Evolutionary conservation across 2,113 vertebrate genomes (phyloP).

Genomic region (Gymnorhina tibicen): DNA sequence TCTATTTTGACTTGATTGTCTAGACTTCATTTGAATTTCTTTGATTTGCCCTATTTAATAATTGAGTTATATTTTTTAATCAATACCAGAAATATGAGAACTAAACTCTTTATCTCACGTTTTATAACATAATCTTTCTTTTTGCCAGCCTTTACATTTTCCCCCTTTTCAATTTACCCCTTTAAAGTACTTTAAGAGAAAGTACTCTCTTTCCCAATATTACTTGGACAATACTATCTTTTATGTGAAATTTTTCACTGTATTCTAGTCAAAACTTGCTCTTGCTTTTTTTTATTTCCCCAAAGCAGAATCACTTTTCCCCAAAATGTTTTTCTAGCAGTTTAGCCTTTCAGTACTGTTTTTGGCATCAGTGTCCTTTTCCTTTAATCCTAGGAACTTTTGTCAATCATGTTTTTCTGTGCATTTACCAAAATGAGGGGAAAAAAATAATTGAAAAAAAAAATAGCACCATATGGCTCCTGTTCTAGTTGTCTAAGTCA

Average conservation of each 20-base stretch:
- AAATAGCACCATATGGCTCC: not conserved
- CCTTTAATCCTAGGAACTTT: not conserved
- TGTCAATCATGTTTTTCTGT: not conserved
- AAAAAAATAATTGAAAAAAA: not conserved
- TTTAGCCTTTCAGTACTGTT: not conserved
- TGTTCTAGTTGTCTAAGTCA: not conserved
- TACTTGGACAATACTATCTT: not conserved
- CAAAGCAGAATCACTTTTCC: not conserved
- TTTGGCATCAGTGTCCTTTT: not conserved
- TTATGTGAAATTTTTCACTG: not conserved
- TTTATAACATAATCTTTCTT: not conserved
- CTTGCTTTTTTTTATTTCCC: not conserved
- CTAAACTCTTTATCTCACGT: not conserved
- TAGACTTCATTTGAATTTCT: not conserved
- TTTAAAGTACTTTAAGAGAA: not conserved
- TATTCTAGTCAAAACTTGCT: not conserved
- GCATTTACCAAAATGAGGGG: not conserved
- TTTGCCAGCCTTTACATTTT: not conserved
- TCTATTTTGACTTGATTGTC: not conserved
- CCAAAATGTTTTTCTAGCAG: not conserved
- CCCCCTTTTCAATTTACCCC: fast-evolving
- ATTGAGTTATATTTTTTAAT: not conserved
- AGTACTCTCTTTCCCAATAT: not conserved
- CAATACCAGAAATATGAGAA: not conserved
- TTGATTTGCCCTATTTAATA: not conserved